phyloP scores from a whole-genome alignment of 2,113 vertebrate genomes.

The Hemiscyllium ocellatum region DNA sequence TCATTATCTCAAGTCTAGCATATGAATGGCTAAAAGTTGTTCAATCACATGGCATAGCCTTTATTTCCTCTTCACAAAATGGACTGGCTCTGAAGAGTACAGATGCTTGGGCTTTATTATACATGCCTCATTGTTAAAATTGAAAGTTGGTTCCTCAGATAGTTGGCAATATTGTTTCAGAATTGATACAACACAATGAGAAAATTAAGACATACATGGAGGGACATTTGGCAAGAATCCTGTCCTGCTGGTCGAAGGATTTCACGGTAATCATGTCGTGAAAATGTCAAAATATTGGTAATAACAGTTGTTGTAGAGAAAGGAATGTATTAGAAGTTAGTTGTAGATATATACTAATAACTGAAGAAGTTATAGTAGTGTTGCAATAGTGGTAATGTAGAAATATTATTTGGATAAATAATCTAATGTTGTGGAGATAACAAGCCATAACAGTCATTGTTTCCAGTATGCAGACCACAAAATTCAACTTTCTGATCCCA shows the following conservation, averaged over 20 bases:
- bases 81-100: neutral
- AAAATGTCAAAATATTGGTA: neutral
- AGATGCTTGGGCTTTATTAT: neutral
- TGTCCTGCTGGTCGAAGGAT: neutral
- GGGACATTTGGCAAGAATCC: neutral
- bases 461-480: neutral
- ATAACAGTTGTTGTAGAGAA: neutral
- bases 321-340: neutral
- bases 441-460: neutral
- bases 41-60: no score
- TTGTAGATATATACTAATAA: neutral
- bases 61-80: neutral
- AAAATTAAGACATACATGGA: neutral
- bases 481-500: neutral
- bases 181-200: neutral
- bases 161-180: neutral
- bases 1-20: neutral
- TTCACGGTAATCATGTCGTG: neutral
- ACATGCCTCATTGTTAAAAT: neutral
- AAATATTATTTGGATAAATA: neutral
- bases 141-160: neutral
- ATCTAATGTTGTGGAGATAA: neutral
- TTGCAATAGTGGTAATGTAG: neutral
- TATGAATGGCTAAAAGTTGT: neutral
- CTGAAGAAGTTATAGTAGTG: neutral